A percentile compares a stretch with the other conserved stretches of the same genome.
Conservation (phyloP, 2,797 vertebrate species). For the Paramormyrops hopkinsi region DNA sequence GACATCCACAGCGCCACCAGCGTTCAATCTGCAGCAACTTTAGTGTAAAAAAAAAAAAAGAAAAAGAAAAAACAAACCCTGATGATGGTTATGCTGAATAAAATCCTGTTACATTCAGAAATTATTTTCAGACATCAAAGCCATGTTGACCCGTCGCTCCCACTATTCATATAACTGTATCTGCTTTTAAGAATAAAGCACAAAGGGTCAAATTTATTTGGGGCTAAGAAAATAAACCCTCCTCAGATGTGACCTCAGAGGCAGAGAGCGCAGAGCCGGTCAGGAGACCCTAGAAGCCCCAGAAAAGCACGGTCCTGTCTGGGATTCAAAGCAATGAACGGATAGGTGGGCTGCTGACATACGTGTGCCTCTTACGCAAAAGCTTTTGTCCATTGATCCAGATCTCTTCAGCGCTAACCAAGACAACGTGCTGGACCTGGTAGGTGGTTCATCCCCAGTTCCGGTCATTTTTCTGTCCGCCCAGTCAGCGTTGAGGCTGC, state of each 20-base stretch:
- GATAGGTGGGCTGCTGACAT: neutral
- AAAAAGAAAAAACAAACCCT: neutral
- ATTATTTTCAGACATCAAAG: slow-evolving; percentile 6
- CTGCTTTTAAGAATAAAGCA: neutral
- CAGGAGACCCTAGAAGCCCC: neutral
- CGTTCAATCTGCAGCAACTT: neutral
- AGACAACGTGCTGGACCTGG: neutral
- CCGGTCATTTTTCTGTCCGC: neutral
- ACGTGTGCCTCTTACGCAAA: neutral
- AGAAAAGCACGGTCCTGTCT: neutral
- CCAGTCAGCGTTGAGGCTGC: neutral
- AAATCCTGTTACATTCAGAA: slow-evolving; percentile 21
- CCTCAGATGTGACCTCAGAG: neutral
- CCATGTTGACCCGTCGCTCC: neutral
- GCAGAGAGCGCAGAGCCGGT: neutral
- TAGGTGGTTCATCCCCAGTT: neutral
- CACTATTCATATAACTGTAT: neutral
- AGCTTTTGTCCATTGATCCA: neutral
- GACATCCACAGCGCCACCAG: neutral
- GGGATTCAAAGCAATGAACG: neutral
- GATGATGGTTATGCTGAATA: neutral
- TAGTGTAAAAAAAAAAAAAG: neutral
- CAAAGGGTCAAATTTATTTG: neutral
- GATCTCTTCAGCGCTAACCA: neutral
- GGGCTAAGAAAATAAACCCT: neutral